A percentile compares a stretch with the other conserved stretches of the same genome.
Conservation (phyloP, 2,113 vertebrate species). For the Megaceryle maxima region DNA sequence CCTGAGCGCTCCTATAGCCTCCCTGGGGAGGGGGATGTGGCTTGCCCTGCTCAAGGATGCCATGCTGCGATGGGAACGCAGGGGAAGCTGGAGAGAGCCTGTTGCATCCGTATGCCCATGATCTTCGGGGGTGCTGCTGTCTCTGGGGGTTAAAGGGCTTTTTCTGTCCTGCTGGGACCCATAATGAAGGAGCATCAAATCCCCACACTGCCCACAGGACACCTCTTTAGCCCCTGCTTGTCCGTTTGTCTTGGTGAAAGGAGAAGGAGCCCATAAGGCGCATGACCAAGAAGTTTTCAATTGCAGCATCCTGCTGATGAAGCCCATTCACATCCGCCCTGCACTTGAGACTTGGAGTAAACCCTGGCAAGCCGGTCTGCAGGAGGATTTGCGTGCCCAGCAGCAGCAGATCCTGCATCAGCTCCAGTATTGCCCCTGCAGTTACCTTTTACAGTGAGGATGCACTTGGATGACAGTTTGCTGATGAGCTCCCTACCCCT, state of each 20-base stretch:
- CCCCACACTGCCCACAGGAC: rapidly evolving
- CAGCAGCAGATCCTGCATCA: neutral
- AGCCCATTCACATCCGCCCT: neutral
- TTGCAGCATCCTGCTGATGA: neutral
- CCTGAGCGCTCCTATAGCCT: rapidly evolving
- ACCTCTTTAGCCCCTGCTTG: neutral
- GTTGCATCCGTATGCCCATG: neutral
- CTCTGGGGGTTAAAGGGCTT: neutral
- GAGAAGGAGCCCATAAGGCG: neutral
- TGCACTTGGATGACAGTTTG: neutral
- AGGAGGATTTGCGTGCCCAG: neutral
- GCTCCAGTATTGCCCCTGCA: rapidly evolving
- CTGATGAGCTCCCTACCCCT: neutral
- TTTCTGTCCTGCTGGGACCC: neutral
- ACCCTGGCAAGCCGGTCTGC: neutral
- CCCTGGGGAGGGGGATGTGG: no score
- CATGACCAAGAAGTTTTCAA: neutral
- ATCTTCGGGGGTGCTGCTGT: neutral
- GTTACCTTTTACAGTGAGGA: neutral
- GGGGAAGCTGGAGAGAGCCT: neutral
- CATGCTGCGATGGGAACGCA: rapidly evolving
- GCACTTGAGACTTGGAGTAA: rapidly evolving
- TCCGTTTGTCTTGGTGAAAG: neutral
- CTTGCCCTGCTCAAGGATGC: neutral
- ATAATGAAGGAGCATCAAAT: neutral